These are phyloP conservation scores for Prosopocoilus inquinatus DNA, from an alignment of 2,888 invertebrate genomes.

Conservation along the genomic window DNA sequence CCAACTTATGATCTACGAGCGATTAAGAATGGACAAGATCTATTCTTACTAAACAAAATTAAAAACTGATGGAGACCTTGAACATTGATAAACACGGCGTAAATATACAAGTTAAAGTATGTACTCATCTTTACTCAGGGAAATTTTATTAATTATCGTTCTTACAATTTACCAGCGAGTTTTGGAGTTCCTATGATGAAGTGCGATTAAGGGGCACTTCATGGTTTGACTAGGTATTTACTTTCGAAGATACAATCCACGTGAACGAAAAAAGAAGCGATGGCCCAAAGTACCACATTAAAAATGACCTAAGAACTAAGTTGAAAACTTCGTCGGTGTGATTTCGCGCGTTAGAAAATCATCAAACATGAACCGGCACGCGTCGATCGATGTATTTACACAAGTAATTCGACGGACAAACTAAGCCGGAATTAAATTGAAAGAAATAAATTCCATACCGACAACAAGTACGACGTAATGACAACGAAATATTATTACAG, in stretches of 20 bases:
- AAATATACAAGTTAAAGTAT: conserved; percentile 39
- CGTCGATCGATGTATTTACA: neutral
- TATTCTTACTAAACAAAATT: conserved; percentile 32
- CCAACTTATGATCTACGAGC: neutral
- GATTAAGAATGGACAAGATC: neutral
- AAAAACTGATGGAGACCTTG: conserved; percentile 28
- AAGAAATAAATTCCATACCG: conserved; percentile 36
- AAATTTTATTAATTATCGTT: conserved; percentile 52
- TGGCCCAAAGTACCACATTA: conserved; percentile 38
- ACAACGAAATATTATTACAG: conserved; percentile 9
- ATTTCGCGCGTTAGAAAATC: no score
- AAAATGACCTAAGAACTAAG: conserved; percentile 29
- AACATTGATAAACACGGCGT: conserved; percentile 32
- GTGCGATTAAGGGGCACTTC: conserved; percentile 37
- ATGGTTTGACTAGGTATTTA: conserved; percentile 50
- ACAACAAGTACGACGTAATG: conserved; percentile 17
- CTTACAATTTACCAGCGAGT: conserved; percentile 74
- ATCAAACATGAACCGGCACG: no score
- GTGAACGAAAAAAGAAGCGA: conserved; percentile 34
- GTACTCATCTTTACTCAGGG: conserved; percentile 31
- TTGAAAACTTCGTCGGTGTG: no score
- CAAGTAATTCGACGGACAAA: conserved; percentile 5
- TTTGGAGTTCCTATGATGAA: conserved; percentile 71
- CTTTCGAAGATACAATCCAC: conserved; percentile 49
- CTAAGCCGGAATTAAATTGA: conserved; percentile 14